Base-by-base conservation (phyloP, 2,797 vertebrate genomes). In the Chlorospingus semifuscus region DNA sequence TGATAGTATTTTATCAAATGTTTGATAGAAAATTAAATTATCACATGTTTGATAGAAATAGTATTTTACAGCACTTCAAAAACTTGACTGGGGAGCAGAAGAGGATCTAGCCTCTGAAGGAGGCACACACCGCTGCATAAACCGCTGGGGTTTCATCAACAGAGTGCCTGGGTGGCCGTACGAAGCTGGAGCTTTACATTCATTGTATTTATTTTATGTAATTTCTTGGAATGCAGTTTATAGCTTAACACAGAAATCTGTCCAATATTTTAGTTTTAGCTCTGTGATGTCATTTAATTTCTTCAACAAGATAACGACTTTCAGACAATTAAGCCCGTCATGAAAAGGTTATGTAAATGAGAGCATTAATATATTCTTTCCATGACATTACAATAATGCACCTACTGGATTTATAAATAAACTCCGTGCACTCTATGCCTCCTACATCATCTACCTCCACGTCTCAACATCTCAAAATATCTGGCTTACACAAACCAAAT, bases 211-310 rank as follows among this genome's bases (percentile, higher is more conserved):
- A 56, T 85, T 89, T 92, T 75, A 65, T 20, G 8, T 75, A 69
- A 77, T 77, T 89, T 84, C 71, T 90, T 93, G 86, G 66, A 95
- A 93, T 56, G 56, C 24, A 79, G 32, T 66, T 91, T 52, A 44
- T 19, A 86, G 12, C 44, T 86, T 42, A 81, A 83, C 29, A 76
- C 7, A 79, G 47, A 87, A 87, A 30, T 56, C 66, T 70, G 64
- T n/a, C 59, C 41, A 68, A 29, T 36, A 20, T 57, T 80, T 44
- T 59, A 8, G 30, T 72, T 95, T 76, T 46, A 70, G 41, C 53
- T 77, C 9, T 32, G 16, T 64, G 49, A 87, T 53, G 39, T 61
- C 34, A 90, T 57, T 92, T 90, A 8, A 80, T 14, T 57, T 50
- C 77, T 82, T 80, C 37, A 75, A 64, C 7, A 41, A 76, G 26